A percentile compares a stretch with the other conserved stretches of the same genome.
phyloP scores from a whole-genome alignment of 2,888 invertebrate species.

The Opisthograptis luteolata region DNA sequence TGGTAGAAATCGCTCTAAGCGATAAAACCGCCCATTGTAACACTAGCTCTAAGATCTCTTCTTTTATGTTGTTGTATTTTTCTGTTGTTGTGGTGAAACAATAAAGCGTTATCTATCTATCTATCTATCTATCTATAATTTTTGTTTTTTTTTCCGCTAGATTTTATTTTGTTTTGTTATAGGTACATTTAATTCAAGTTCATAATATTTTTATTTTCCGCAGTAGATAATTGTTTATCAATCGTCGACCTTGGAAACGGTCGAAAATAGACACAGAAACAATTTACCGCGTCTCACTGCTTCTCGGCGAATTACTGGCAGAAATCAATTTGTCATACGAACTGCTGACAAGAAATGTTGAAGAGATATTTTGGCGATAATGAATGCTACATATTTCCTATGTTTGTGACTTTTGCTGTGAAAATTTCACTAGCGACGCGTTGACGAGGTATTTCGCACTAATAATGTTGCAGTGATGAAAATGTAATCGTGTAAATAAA shows the following conservation, averaged over 20 bases:
- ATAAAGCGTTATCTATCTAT: no score
- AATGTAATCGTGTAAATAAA: constrained; percentile 4
- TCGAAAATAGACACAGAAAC: constrained; percentile 28
- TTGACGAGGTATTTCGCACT: constrained; percentile 4
- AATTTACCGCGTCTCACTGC: constrained; percentile 19
- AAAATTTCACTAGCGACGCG: constrained; percentile 10
- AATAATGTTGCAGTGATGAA: neutral
- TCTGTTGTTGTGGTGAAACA: no score
- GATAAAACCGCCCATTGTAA: no score
- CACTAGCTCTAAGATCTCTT: no score
- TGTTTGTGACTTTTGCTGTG: constrained; percentile 17
- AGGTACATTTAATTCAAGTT: no score
- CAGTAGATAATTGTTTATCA: no score
- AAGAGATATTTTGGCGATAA: constrained; percentile 25
- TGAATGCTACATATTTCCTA: constrained; percentile 24
- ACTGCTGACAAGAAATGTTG: constrained; percentile 22
- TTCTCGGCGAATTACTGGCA: constrained; percentile 23
- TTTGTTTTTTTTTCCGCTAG: no score
- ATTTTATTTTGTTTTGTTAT: no score
- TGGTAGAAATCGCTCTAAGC: no score
- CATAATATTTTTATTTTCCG: no score
- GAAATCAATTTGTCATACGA: constrained; percentile 38
- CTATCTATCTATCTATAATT: no score
- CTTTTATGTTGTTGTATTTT: no score
- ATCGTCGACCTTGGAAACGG: constrained; percentile 9